Conservation (phyloP, 2,888 invertebrate genomes). For the Drosophila nr. medialis region DNA sequence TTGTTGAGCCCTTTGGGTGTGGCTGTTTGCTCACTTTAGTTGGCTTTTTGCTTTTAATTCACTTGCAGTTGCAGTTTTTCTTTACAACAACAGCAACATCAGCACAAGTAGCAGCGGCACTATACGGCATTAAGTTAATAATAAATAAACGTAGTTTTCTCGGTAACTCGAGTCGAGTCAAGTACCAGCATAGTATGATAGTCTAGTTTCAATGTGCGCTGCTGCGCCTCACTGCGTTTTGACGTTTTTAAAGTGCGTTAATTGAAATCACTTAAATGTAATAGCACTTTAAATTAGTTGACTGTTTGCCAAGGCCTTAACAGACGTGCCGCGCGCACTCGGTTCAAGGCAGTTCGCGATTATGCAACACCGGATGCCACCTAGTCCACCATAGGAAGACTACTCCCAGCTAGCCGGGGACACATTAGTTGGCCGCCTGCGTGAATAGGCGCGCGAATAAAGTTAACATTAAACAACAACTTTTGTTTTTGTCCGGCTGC, state of each 20-base stretch:
- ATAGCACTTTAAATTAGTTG: slow-evolving; percentile 79
- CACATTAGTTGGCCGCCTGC: slow-evolving; percentile 15
- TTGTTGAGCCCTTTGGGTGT: slow-evolving; percentile 31
- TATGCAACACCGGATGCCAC: slow-evolving; percentile 47
- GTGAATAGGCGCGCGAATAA: slow-evolving; percentile 1
- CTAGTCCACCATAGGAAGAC: slow-evolving; percentile 7
- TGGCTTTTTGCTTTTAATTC: slow-evolving; percentile 71
- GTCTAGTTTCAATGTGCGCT: neutral
- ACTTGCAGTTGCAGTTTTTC: slow-evolving; percentile 67
- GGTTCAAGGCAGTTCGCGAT: slow-evolving; percentile 35
- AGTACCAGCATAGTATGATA: neutral
- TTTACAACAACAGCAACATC: slow-evolving; percentile 39
- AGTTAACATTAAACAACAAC: slow-evolving; percentile 14
- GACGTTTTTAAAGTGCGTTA: slow-evolving; percentile 69
- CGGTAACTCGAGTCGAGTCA: slow-evolving; percentile 18
- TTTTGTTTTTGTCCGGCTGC: slow-evolving; percentile 19
- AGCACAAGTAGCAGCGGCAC: neutral
- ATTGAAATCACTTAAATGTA: slow-evolving; percentile 77
- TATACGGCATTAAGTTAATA: slow-evolving; percentile 73
- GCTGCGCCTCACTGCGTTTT: neutral
- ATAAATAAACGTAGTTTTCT: slow-evolving; percentile 74
- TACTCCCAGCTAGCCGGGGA: slow-evolving; percentile 8
- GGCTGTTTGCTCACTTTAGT: slow-evolving; percentile 62
- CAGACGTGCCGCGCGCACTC: slow-evolving; percentile 4
- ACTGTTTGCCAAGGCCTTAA: slow-evolving; percentile 44